Evolutionary conservation across 1,140 invertebrate species (phyloP).

Genomic region (Caerostris extrusa): DNA sequence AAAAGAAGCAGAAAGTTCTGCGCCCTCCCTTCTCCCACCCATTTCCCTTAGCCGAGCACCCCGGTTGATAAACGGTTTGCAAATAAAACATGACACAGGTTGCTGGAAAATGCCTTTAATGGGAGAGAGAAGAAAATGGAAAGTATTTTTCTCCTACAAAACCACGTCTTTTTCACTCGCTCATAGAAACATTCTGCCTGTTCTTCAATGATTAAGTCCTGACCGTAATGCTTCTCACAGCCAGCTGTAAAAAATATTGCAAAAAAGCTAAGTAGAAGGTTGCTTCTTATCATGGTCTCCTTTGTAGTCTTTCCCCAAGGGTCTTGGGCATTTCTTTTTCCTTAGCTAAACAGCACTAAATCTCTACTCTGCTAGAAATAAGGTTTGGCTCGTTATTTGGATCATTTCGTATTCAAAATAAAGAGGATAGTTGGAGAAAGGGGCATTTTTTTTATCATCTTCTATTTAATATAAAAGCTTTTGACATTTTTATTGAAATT

Average conservation of each 20-base stretch:
- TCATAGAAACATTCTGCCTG: neutral
- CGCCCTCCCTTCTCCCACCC: too few relatives aligned
- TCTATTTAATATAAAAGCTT: too few relatives aligned
- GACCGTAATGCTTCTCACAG: slow-evolving; percentile 24
- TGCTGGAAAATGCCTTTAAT: slow-evolving; percentile 58
- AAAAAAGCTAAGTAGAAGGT: neutral
- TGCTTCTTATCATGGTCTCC: slow-evolving; percentile 29
- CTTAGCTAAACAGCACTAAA: too few relatives aligned
- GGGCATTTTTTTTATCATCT: too few relatives aligned
- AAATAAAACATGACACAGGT: slow-evolving; percentile 73
- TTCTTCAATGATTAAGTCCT: slow-evolving; percentile 65
- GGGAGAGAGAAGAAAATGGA: slow-evolving; percentile 28
- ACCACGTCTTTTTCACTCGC: slow-evolving; percentile 16
- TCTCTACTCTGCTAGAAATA: too few relatives aligned
- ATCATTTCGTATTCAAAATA: too few relatives aligned
- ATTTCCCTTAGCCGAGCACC: too few relatives aligned
- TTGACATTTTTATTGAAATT: too few relatives aligned
- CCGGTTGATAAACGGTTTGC: slow-evolving; percentile 59
- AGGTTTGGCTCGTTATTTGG: too few relatives aligned
- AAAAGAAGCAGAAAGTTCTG: too few relatives aligned
- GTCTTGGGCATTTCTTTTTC: neutral
- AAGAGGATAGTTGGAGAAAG: too few relatives aligned
- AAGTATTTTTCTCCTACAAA: slow-evolving; percentile 22
- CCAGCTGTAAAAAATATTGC: neutral
- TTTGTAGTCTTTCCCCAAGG: slow-evolving; percentile 20